Conservation (phyloP, 2,113 vertebrate species). For the Microcebus griseorufus region DNA sequence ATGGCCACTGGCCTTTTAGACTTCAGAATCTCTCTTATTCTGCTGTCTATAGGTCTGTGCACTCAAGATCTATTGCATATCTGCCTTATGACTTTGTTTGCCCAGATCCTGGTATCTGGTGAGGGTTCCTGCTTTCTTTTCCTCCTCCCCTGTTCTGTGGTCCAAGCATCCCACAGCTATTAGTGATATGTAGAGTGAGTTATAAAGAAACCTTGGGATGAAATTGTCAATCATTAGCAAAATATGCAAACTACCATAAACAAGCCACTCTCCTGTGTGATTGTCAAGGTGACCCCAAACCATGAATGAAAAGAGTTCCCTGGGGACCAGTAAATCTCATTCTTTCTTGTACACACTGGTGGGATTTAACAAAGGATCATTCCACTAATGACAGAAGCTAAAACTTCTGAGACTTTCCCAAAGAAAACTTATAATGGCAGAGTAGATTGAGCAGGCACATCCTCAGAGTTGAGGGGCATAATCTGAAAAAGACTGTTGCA, state of each 20-base stretch:
- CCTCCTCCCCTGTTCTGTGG: not conserved
- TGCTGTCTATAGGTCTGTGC: not conserved
- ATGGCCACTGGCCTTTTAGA: not conserved
- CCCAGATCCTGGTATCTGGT: not conserved
- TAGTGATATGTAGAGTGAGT: slow-evolving; percentile 50
- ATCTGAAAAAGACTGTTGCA: not conserved
- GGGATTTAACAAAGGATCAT: slow-evolving; percentile 41
- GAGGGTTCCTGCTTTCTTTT: not conserved
- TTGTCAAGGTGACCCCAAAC: not conserved
- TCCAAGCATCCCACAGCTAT: not conserved
- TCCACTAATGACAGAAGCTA: slow-evolving; percentile 4
- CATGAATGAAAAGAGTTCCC: slow-evolving; percentile 46
- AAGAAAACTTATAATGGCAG: not conserved
- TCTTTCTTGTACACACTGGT: slow-evolving; percentile 11
- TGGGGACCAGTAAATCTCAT: slow-evolving; percentile 31
- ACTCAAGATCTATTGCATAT: not conserved
- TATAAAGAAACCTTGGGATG: slow-evolving; percentile 64
- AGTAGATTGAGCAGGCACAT: not conserved
- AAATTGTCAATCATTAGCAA: slow-evolving; percentile 63
- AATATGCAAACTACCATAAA: slow-evolving; percentile 61
- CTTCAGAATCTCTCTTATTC: not conserved
- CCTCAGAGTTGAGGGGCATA: not conserved
- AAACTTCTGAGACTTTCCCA: not conserved
- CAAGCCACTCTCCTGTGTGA: slow-evolving; percentile 20
- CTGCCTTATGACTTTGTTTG: not conserved